Percentiles rank a stretch among this genome's conserved stretches.
Evolutionary conservation across 2,888 invertebrate genomes (phyloP).

Genomic region (Drosophila atripex): DNA sequence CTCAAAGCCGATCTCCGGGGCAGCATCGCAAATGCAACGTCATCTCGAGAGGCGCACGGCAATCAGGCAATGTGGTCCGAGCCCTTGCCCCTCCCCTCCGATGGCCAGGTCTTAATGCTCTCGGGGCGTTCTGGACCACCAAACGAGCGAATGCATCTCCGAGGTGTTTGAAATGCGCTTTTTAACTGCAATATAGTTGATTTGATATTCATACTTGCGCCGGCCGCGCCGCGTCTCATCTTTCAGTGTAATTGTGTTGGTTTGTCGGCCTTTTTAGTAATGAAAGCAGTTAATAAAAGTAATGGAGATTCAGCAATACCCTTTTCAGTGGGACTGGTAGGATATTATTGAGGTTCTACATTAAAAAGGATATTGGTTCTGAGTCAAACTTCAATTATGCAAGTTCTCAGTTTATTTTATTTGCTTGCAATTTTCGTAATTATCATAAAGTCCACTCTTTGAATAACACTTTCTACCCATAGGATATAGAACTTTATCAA

Average conservation of each 20-base stretch:
- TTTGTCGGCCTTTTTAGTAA: constrained; percentile 43
- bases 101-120: constrained; percentile 63
- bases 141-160: constrained; percentile 61
- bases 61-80: constrained; percentile 67
- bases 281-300: constrained; percentile 4
- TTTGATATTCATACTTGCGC: constrained; percentile 69
- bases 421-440: too few relatives aligned
- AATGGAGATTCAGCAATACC: constrained; percentile 9
- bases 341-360: too few relatives aligned
- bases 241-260: constrained; percentile 22
- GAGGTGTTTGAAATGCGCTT: constrained; percentile 74
- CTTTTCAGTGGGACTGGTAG: neutral
- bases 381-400: too few relatives aligned
- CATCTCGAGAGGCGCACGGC: constrained; percentile 69
- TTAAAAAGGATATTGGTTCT: too few relatives aligned
- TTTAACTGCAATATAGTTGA: constrained; percentile 78
- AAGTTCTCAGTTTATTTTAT: too few relatives aligned
- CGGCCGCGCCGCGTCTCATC: constrained; percentile 5
- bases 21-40: constrained; percentile 72
- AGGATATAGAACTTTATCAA: neutral
- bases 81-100: neutral
- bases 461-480: too few relatives aligned
- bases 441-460: too few relatives aligned
- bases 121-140: constrained; percentile 72
- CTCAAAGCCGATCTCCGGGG: constrained; percentile 40